A percentile compares a stretch with the other conserved stretches of the same genome.
Evolutionary conservation across 2,113 vertebrate species (phyloP).

Genomic region (Xiphophorus couchianus): DNA sequence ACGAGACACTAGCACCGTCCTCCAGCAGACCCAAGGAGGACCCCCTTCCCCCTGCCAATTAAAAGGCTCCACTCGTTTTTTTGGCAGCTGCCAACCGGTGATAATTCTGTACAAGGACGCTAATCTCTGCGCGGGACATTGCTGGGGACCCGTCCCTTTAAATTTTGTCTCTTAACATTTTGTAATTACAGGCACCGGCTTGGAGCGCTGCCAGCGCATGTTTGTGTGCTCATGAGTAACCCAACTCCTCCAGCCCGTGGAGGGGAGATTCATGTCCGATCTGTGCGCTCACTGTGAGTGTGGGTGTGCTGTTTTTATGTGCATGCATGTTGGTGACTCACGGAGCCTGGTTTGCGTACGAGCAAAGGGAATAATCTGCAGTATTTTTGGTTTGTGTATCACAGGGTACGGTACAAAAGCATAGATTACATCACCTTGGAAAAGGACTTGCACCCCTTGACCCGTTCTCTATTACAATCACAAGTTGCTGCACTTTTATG

Average conservation of each 20-base stretch:
- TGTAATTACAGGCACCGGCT: conserved; percentile 73
- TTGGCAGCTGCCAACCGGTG: conserved; percentile 53
- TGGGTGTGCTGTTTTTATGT: conserved; percentile 52
- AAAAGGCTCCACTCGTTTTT: conserved; percentile 43
- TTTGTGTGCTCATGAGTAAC: conserved; percentile 76
- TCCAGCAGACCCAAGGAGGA: conserved; percentile 39
- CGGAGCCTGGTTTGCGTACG: conserved; percentile 29
- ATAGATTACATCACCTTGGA: background rate
- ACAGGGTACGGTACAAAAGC: conserved; percentile 15
- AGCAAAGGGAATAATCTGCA: conserved; percentile 36
- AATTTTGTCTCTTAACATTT: conserved; percentile 73
- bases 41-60: conserved; percentile 48
- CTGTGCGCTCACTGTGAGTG: conserved; percentile 65
- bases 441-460: background rate
- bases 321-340: conserved; percentile 62
- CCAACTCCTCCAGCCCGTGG: conserved; percentile 65
- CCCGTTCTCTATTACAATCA: no score
- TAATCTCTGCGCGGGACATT: conserved; percentile 67
- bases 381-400: conserved; percentile 6
- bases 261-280: conserved; percentile 70
- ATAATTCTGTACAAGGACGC: conserved; percentile 68
- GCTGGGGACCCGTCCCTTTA: conserved; percentile 60
- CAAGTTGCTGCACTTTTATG: background rate
- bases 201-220: conserved; percentile 71
- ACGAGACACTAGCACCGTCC: conserved; percentile 31